Base-by-base conservation (phyloP, 2,888 invertebrate genomes). In the Chelonus formosanus region DNA sequence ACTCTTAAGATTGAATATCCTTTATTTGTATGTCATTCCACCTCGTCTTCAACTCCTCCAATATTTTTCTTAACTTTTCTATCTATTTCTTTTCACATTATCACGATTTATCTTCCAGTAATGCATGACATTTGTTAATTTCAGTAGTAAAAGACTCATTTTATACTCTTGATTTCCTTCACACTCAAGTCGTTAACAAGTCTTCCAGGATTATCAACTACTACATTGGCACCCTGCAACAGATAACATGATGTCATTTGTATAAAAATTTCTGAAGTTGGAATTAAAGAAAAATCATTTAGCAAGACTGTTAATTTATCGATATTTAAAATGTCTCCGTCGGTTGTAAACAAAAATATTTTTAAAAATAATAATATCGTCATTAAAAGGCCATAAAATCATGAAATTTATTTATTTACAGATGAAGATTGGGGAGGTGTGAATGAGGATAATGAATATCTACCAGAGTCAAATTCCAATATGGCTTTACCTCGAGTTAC, bases 401-500 rank as follows among this genome's bases (percentile, higher is more conserved):
- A 52, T 7, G 8, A 3, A 32, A 34, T 48, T 48, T 48, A 48
- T 48, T 48, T 10, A 48, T 10, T 58, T 63, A 5, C 88, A 92
- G 92, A 92, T 85, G 92, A 92, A 76, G 92, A 92, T 78, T 92
- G 92, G 92, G 80, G 83, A 32, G 80, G 73, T 7, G 70, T 77
- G 3, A 72, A 74, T n/a, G 83, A 83, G 59, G 82, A 84, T 40
- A 76, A 76, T 57, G 80, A 80, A 48, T 84, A 81, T 70, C 75
- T 78, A 40, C 78, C 70, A 3, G 82, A 77, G 69, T 75, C 74
- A 34, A 77, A 76, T 47, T 64, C 75, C 40, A 76, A 75, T 70
- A 61, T 83, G 43, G 82, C 80, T 3, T 60, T 83, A 56, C 83
- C 84, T 4, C 76, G 84, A 53, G 70, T 84, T 34, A 72, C 78